Base-by-base conservation (phyloP, 35 echinoderm and acorn worm genomes). In the Ophioderma brevispina region DNA sequence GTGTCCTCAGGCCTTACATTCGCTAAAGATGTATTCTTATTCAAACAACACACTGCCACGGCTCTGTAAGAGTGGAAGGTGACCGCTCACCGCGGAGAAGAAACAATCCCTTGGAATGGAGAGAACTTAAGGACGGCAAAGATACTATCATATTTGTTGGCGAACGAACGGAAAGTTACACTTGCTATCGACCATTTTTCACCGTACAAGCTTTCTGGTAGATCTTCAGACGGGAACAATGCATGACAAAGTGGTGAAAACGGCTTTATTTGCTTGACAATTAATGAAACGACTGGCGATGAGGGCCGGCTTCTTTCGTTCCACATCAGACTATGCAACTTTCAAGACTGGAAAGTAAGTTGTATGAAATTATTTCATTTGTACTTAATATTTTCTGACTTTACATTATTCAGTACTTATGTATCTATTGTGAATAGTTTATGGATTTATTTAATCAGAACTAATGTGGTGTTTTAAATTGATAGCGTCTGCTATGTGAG, bases 301-400 rank as follows among this genome's bases (percentile, higher is more conserved):
- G 59, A 70, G 28, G 59, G 15, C 5, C 10, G 10, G 4, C 3
- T 25, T 15, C 10, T 25, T 25, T 30, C 28, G n/a, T 70, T 13
- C 28, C 15, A 70, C 10, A 3, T 70, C 2, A 18, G 59, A 70
- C 15, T 70, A 13, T 70, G 59, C 23, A 70, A 70, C 4, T 25
- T 70, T 70, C 59, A 70, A 70, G 59, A 70, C 59, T 70, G 59
- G 59, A 70, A 70, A 25, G 59, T 70, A 70, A 3, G 59, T 70
- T 70, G 41, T 8, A 46, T n/a, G n/a, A n/a, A n/a, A n/a, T n/a
- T n/a, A n/a, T n/a, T n/a, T n/a, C n/a, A n/a, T n/a, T n/a, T n/a
- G n/a, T n/a, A n/a, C n/a, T n/a, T n/a, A n/a, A n/a, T n/a, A n/a
- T n/a, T n/a, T n/a, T n/a, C n/a, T n/a, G n/a, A n/a, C n/a, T n/a